Base-by-base conservation (phyloP, 2,888 invertebrate species). In the Camponotus fellah region DNA sequence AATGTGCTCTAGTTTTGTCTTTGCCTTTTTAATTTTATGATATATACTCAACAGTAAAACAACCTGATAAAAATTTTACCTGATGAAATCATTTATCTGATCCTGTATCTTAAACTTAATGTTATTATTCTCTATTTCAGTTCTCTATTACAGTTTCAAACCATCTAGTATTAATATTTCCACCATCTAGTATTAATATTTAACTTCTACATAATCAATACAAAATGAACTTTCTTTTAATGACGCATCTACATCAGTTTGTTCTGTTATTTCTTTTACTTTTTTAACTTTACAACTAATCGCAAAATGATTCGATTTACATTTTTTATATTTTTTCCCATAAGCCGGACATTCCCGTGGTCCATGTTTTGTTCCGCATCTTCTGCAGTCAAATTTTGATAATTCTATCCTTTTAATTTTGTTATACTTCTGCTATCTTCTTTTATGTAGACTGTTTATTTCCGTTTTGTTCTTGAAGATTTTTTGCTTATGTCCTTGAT, bases 301-400 rank as follows among this genome's bases (percentile, higher is more conserved):
- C 32, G 14, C 6, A 14, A 37, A 72, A 40, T 56, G 72, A 72
- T 72, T 72, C 17, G 58, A 21, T 46, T 56, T 72, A 46, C 72
- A 72, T 32, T 32, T 72, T 9, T 43, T 34, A 40, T n/a, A 72
- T 37, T 72, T 72, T 49, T 72, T n/a, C 26, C 8, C 72, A 53
- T 14, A 72, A 12, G 32, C 60, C 32, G 60, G 32, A 60, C 14
- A 60, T 60, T 60, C 14, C 32, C 32, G 26, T 26, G 60, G 14
- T 14, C 32, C 14, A 60, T 60, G 32, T 6, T 32, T 62, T 8
- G 34, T 62, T 62, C 32, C 62, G 10, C 34, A 62, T 34, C 62
- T 34, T 12, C 32, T 62, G 34, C 62, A 62, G 62, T 62, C 17
- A 34, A 34, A 62, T 62, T 17, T 62, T n/a, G 3, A 8, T 62